Percentiles rank a stretch among this genome's conserved stretches.
These are phyloP conservation scores for Drosophila nigromelanica DNA, from an alignment of 1,140 invertebrate genomes.

Conservation along the genomic window DNA sequence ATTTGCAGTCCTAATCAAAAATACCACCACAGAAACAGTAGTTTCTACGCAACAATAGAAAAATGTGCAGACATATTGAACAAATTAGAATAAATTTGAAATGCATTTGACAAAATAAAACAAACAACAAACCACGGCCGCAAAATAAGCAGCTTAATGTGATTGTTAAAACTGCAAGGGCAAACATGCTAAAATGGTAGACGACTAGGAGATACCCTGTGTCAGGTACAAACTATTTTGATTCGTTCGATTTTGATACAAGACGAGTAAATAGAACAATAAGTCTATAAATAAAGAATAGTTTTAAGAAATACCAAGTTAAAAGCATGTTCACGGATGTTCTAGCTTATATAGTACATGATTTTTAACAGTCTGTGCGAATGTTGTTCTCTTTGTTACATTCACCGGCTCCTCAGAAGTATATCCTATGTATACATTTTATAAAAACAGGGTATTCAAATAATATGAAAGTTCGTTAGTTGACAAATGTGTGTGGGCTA, in stretches of 20 bases:
- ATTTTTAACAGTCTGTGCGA: too few species aligned
- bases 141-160: slow-evolving; percentile 56
- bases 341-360: too few species aligned
- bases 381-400: too few species aligned
- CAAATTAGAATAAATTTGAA: slow-evolving; percentile 43
- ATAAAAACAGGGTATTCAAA: slow-evolving; percentile 28
- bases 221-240: too few species aligned
- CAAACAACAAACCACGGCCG: slow-evolving; percentile 45
- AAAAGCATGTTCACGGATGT: too few species aligned
- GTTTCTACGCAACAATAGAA: not conserved
- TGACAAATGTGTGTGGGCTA: slow-evolving; percentile 29
- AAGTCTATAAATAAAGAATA: too few species aligned
- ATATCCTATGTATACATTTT: too few species aligned
- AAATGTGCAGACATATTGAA: slow-evolving; percentile 22
- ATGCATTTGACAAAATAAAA: slow-evolving; percentile 25
- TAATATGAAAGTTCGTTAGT: slow-evolving; percentile 73
- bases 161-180: slow-evolving; percentile 38
- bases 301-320: too few species aligned
- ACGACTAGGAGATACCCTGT: not conserved
- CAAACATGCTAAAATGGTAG: slow-evolving; percentile 18
- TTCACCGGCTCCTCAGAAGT: too few species aligned
- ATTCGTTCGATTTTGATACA: too few species aligned
- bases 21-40: slow-evolving; percentile 15
- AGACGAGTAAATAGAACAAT: too few species aligned
- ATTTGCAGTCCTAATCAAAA: slow-evolving; percentile 20